Conservation (phyloP, 2,888 invertebrate genomes). For the Nymphalis c-album region DNA sequence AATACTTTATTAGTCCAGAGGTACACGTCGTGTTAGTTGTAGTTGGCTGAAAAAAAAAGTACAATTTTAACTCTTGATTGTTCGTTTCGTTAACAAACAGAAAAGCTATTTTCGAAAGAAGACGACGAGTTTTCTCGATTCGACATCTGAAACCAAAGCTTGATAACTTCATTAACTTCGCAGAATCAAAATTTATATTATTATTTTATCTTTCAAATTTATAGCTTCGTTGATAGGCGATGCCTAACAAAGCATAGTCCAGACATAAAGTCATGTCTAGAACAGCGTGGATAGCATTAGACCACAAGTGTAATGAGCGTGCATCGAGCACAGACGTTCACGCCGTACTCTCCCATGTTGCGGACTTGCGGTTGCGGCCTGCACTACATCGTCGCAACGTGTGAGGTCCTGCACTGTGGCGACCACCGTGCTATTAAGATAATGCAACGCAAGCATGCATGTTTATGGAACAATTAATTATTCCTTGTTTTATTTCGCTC, state of each 20-base stretch:
- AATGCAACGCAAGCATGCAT: not conserved
- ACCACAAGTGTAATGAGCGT: constrained; percentile 51
- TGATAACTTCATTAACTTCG: too few relatives aligned
- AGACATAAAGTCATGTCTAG: constrained; percentile 43
- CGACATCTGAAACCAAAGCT: too few relatives aligned
- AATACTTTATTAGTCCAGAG: too few relatives aligned
- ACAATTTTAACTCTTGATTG: too few relatives aligned
- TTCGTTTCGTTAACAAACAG: too few relatives aligned
- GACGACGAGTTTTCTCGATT: too few relatives aligned
- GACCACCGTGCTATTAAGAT: constrained; percentile 9
- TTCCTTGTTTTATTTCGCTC: too few relatives aligned
- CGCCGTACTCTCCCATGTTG: constrained; percentile 51
- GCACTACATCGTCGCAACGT: constrained; percentile 29
- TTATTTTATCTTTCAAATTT: not conserved
- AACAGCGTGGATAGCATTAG: constrained; percentile 45
- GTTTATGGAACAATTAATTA: too few relatives aligned
- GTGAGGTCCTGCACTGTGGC: constrained; percentile 32
- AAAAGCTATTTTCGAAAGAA: too few relatives aligned
- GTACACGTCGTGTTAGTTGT: too few relatives aligned
- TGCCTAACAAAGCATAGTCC: not conserved
- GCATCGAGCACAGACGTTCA: constrained; percentile 46
- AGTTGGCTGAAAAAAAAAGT: too few relatives aligned
- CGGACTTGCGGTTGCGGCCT: constrained; percentile 46
- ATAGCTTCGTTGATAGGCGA: not conserved
- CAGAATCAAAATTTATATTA: too few relatives aligned